Evolutionary conservation across 1,140 invertebrate genomes (phyloP), one percentile per base, ranked within the genome.

Genomic region (Pseudomyrmex dendroicus): DNA sequence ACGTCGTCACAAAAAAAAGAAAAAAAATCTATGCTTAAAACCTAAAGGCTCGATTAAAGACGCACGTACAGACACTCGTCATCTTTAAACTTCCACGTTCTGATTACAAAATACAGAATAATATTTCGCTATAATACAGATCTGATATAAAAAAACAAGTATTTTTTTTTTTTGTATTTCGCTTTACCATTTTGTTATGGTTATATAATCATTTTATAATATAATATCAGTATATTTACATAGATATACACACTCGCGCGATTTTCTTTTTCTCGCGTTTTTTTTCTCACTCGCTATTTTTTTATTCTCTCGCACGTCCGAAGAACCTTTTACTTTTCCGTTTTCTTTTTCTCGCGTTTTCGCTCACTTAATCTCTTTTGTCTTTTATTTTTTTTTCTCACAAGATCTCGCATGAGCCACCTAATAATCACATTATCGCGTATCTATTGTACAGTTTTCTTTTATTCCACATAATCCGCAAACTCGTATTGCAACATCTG

Each of bases 131-230:
- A 94, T 93, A 92, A 93, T 93, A 94, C 93, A 94, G 89, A 91
- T 93, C 89, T 93, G 91, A 93, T 94, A 93, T 93, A 93, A 93
- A 94, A 93, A 94, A 94, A 94, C 92, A 94, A 94, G 90, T 93
- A 92, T 91, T 92, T 92, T 91, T 92, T 92, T 91, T 92, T 91
- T 91, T 92, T 91, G 84, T 92, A 92, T 92, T 91, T 89, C 83
- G 89, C 91, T 91, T 92, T 91, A 89, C 91, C 89, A 89, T 90
- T 76, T 90, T 76, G 82, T 90, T 89, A 90, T 90, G 82, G 90
- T 91, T 91, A 92, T 91, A 91, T 92, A 89, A 89, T 91, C 85
- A 91, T 91, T 93, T 89, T 91, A 90, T 91, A 91, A 91, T 91
- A 87, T 92, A 91, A 91, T 91, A 87, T 92, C 88, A 89, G 89